Evolutionary conservation across 2,888 invertebrate genomes (phyloP), one percentile per base, ranked within the genome.

Genomic region (Andricus quercusramuli): DNA sequence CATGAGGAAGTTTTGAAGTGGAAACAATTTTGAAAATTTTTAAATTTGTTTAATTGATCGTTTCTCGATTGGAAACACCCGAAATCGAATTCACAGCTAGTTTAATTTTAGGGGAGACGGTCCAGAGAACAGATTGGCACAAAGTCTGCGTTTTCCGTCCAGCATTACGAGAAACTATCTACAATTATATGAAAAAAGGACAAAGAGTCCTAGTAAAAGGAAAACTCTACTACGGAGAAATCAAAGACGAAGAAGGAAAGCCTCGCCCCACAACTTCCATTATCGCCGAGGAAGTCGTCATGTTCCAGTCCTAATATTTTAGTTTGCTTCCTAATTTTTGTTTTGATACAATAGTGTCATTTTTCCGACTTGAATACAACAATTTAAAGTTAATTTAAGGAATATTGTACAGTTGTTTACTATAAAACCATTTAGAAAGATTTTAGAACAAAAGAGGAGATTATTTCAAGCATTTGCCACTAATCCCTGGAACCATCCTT

Each of bases 121-220:
- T 96, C 78, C 97, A 98, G 90, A 95, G 96, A 88, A 98, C 98
- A 13, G 98, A 98, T 86, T 98, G 98, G 98, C 98, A 98, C 93
- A 94, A 97, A 88, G 93, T 98, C 76, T 96, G 96, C 87, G 96
- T 98, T 11, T 98, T 98, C 91, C 97, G 96, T 89, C 98, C 97
- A 4, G 94, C 95, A 79, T 94, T 99, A 2, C 94, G 98, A 62
- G 97, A 98, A 44, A 94, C 95, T 1, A 96, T 97, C 0, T 95
- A 96, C 89, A 96, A 95, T 89, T 97, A 95, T 90, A 92, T 98
- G 80, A 96, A 95, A 89, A 98, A 98, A 93, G 98, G 98, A 0
- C 97, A 97, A 90, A 94, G 98, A 85, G 95, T 98, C 0, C 95
- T 97, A 93, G 95, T 98, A 0, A 95, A 96, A 83, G 98, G 98